Percentiles rank a stretch among this genome's conserved stretches.
These are phyloP conservation scores for Drosophila dunni DNA, from an alignment of 1,140 invertebrate genomes.

Conservation along the genomic window DNA sequence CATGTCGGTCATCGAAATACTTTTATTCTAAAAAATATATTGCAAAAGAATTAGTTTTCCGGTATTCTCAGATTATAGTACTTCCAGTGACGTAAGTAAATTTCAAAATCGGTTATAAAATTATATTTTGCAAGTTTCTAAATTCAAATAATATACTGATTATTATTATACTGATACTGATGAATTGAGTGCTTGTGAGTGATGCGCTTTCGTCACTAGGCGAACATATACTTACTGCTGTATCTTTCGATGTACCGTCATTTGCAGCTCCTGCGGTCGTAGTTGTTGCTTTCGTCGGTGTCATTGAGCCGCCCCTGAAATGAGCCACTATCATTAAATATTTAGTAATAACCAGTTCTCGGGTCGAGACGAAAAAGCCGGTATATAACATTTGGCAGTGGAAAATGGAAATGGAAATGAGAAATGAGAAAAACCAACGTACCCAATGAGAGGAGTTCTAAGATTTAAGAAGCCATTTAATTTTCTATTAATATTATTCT, in stretches of 20 bases:
- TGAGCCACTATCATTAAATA: background rate
- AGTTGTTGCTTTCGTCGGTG: slow-evolving; percentile 88
- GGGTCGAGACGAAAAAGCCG: too few species aligned
- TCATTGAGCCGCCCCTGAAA: slow-evolving; percentile 65
- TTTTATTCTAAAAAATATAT: slow-evolving; percentile 91
- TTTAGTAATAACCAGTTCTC: background rate
- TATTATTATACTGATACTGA: too few species aligned
- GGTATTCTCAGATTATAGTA: too few species aligned
- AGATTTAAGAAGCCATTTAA: slow-evolving; percentile 91
- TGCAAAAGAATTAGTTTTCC: background rate
- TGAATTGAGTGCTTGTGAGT: too few species aligned
- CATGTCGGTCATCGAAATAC: slow-evolving; percentile 97
- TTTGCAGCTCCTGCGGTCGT: slow-evolving; percentile 66
- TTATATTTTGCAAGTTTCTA: too few species aligned
- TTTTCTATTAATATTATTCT: slow-evolving; percentile 84
- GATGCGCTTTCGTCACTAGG: too few species aligned
- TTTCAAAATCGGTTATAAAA: too few species aligned
- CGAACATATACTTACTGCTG: slow-evolving; percentile 51
- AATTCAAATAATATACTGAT: too few species aligned
- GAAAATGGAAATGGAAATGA: background rate
- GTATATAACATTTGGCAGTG: background rate
- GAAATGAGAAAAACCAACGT: slow-evolving; percentile 48
- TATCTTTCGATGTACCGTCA: slow-evolving; percentile 68
- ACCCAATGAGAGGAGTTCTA: slow-evolving; percentile 92
- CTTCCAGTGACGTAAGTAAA: too few species aligned